Conservation (phyloP, 2,797 vertebrate genomes). For the Acanthiza pusilla region DNA sequence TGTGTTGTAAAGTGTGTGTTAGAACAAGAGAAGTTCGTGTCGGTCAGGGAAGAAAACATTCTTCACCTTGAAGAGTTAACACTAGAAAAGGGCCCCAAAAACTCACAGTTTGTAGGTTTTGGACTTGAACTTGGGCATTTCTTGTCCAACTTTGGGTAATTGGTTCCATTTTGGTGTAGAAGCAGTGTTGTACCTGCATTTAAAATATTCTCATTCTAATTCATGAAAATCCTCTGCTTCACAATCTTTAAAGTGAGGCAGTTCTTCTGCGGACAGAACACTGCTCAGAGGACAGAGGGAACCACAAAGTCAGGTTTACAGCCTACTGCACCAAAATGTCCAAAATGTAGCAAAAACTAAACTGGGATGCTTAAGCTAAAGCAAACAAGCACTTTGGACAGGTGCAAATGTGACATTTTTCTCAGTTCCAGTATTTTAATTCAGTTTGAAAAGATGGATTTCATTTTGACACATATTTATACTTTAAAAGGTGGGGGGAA, state of each 20-base stretch:
- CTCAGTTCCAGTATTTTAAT: neutral
- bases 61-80: neutral
- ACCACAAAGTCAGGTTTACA: neutral
- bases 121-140: neutral
- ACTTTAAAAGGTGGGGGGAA: neutral
- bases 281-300: neutral
- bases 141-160: neutral
- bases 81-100: neutral
- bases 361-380: neutral
- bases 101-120: neutral
- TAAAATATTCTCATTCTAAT: neutral
- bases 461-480: neutral
- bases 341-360: neutral
- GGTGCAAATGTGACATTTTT: neutral
- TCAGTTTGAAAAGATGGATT: neutral
- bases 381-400: neutral
- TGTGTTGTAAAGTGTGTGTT: neutral
- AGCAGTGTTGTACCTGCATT: neutral
- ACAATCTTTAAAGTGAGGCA: neutral
- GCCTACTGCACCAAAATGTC: neutral
- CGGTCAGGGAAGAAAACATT: neutral
- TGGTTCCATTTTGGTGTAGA: neutral
- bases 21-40: neutral
- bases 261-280: neutral
- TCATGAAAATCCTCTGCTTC: neutral